Conservation (phyloP, 2,797 vertebrate genomes). For the Falco cherrug region DNA sequence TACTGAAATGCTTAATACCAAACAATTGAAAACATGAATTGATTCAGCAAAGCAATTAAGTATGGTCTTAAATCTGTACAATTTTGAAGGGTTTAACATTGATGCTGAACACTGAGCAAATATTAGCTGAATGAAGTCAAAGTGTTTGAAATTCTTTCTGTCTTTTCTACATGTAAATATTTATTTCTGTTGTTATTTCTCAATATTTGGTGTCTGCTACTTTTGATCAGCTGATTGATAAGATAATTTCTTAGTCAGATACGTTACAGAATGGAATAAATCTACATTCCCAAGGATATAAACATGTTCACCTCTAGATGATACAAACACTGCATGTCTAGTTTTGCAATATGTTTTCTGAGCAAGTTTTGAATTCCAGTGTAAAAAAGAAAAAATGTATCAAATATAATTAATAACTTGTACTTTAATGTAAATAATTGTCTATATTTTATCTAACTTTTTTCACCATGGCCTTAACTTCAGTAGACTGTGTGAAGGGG, state of each 20-base stretch:
- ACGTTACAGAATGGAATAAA: neutral
- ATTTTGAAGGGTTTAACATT: neutral
- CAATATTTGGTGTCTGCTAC: neutral
- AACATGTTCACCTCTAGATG: neutral
- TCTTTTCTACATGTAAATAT: neutral
- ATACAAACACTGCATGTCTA: accelerated
- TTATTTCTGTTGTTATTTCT: neutral
- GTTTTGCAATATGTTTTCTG: neutral
- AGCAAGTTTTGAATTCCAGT: neutral
- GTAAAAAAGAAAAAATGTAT: neutral
- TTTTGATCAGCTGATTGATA: neutral
- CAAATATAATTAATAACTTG: neutral
- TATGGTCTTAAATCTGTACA: neutral
- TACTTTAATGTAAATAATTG: neutral
- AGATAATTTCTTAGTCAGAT: neutral
- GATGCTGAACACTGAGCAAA: neutral
- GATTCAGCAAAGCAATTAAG: neutral
- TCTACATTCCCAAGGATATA: neutral
- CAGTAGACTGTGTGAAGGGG: neutral
- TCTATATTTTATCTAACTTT: neutral
- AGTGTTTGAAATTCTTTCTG: neutral
- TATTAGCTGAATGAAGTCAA: neutral
- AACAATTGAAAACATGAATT: neutral
- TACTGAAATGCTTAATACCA: neutral
- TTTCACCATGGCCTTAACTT: neutral